Evolutionary conservation across 2,797 vertebrate genomes (phyloP), one percentile per base, ranked within the genome.

Genomic region (Neosalanx taihuensis): DNA sequence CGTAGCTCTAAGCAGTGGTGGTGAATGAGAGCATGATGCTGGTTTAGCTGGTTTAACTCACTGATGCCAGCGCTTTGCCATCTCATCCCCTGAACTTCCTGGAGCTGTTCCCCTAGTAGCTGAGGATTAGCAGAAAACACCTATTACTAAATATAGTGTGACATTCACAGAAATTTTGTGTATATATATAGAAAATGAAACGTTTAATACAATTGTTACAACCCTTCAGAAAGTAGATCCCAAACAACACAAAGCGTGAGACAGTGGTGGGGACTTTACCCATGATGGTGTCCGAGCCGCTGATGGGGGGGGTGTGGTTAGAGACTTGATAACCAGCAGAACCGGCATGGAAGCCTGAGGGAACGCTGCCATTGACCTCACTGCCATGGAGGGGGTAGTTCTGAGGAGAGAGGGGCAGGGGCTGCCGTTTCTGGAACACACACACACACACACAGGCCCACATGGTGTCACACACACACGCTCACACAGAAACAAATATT

Each of bases 61-160:
- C 97, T 81, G 97, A 99, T 82, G 96, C 96, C 79, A 99, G 87
- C 4, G 97, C 97, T 91, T 99, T 99, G 83, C 97, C 97, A 99
- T 96, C 20, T 98, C 97, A 0, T 97, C 97, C 29, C 97, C 97
- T 0, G 97, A 98, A 89, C 97, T 99, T 77, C 95, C 93, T 5
- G 96, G 92, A 0, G 93, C 89, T 67, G 88, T 87, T 70, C 91
- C 93, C 69, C 96, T 90, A 84, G 93, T 94, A 53, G 91, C 97
- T 99, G 81, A 6, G 6, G 12, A 64, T 31, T 46, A 15, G 18
- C n/a, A 26, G 35, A 76, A 58, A 30, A 71, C 17, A 29, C 7
- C 5, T 1, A 6, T 31, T n/a, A 1, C 1, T 30, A 17, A 46
- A 46, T 46, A 12, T 12, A 46, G 13, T 46, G 41, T 46, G 41